Conservation (phyloP, 2,113 vertebrate species). For the Menura novaehollandiae region DNA sequence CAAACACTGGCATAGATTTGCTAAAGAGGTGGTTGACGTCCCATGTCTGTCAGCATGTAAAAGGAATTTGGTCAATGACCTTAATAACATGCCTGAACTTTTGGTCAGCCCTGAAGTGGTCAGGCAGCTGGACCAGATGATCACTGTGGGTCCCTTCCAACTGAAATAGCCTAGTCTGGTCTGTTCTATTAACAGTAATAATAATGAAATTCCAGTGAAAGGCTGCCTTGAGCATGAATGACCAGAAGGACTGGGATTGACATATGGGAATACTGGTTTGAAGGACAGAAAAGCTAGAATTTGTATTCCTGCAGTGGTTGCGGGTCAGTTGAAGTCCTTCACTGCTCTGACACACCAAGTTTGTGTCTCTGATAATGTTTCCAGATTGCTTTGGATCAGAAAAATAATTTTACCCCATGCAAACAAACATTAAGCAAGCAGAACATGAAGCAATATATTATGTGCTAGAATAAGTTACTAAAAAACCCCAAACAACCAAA, state of each 20-base stretch:
- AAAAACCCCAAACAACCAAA: background rate
- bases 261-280: background rate
- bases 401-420: background rate
- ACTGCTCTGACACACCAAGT: background rate
- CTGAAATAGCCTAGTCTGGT: background rate
- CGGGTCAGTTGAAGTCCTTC: background rate
- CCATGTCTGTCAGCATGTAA: background rate
- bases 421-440: background rate
- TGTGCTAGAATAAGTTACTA: background rate
- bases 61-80: background rate
- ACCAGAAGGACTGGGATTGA: background rate
- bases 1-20: background rate
- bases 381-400: background rate
- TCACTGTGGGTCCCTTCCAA: background rate
- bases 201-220: background rate
- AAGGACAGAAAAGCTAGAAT: background rate
- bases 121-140: background rate
- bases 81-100: background rate
- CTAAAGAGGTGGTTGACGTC: background rate
- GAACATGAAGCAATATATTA: background rate
- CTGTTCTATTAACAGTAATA: background rate
- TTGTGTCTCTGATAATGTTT: background rate
- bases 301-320: background rate
- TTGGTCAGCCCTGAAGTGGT: background rate
- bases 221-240: background rate